Conservation (phyloP, 2,797 vertebrate genomes). For the Botia almorhae region DNA sequence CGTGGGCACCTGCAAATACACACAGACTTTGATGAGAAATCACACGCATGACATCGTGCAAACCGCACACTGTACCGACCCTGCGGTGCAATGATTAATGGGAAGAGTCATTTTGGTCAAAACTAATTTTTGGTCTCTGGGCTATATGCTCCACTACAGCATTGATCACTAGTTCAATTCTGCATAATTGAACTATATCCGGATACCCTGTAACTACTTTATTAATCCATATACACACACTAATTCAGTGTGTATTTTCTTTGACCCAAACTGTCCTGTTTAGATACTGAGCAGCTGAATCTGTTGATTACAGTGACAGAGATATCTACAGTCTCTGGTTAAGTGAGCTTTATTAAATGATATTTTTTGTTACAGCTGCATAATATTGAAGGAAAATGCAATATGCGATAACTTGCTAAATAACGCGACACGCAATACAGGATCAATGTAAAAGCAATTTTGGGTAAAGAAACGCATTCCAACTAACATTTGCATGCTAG, state of each 20-base stretch:
- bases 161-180: slow-evolving; percentile 36
- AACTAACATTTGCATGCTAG: no score
- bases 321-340: not conserved
- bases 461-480: no score
- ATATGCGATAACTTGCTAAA: not conserved
- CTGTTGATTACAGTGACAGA: not conserved
- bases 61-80: not conserved
- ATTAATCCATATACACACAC: slow-evolving; percentile 23
- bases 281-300: not conserved
- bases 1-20: slow-evolving; percentile 83
- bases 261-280: not conserved
- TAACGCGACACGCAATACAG: no score
- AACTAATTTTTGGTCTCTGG: slow-evolving; percentile 8
- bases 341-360: not conserved
- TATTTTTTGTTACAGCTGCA: not conserved
- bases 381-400: no score
- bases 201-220: slow-evolving; percentile 31
- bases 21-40: slow-evolving; percentile 7
- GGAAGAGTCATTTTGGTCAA: not conserved
- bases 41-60: not conserved
- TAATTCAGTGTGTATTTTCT: slow-evolving; percentile 7
- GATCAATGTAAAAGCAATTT: no score
- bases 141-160: slow-evolving; percentile 9
- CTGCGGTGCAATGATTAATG: not conserved
- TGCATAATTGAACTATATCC: slow-evolving; percentile 17